Percentiles rank a stretch among this genome's conserved stretches.
Evolutionary conservation across 2,113 vertebrate genomes (phyloP).

Genomic region (Nothocercus julius): DNA sequence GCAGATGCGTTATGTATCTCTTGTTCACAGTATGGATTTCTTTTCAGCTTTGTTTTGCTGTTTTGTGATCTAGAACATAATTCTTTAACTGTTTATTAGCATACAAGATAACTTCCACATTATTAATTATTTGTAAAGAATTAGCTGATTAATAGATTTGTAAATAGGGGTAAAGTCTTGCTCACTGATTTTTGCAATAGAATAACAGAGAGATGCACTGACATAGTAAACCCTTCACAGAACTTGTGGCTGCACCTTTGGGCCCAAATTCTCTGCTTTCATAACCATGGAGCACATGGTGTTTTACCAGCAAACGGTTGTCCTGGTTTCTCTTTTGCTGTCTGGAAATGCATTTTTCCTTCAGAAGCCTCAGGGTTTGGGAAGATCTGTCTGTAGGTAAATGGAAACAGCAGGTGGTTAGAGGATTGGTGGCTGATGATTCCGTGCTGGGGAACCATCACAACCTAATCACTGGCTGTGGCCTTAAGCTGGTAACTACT

Average conservation of each 20-base stretch:
- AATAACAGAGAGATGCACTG: not conserved
- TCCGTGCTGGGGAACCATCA: conserved; percentile 39
- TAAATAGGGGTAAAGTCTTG: not conserved
- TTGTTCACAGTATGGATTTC: conserved; percentile 2
- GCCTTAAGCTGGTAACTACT: conserved; percentile 34
- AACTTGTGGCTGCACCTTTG: not conserved
- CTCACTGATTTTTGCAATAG: not conserved
- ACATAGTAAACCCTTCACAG: not conserved
- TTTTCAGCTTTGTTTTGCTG: conserved; percentile 17
- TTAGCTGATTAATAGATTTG: not conserved
- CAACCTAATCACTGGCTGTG: not conserved
- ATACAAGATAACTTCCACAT: not conserved
- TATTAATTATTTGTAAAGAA: not conserved
- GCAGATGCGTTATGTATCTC: not conserved
- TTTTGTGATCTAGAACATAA: not conserved
- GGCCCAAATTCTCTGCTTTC: not conserved
- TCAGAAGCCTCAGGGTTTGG: not conserved
- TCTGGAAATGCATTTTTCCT: not conserved
- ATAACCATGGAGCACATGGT: not conserved
- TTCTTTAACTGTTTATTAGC: not conserved
- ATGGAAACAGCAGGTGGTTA: conserved; percentile 52
- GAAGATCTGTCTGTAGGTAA: conserved; percentile 52
- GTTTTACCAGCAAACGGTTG: conserved; percentile 24
- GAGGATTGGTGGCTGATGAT: conserved; percentile 44
- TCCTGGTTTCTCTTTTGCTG: conserved; percentile 19